phyloP scores from a whole-genome alignment of 1,140 invertebrate species.

The Littorina saxatilis region DNA sequence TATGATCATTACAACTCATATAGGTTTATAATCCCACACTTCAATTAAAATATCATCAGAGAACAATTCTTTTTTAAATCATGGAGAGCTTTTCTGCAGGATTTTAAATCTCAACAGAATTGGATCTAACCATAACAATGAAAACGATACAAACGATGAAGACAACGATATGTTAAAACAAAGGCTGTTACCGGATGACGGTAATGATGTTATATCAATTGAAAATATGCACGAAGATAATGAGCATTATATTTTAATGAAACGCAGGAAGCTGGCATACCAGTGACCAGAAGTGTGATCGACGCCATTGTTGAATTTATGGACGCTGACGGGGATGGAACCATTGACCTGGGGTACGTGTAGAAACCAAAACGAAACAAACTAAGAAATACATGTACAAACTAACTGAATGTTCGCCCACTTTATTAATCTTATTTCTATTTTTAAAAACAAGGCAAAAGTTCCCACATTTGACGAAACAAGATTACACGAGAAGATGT shows the following conservation, averaged over 20 bases:
- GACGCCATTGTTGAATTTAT: conserved; percentile 62
- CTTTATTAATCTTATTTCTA: background rate
- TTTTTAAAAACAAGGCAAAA: background rate
- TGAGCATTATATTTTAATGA: background rate
- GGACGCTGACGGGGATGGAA: conserved; percentile 59
- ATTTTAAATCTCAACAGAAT: too few species aligned
- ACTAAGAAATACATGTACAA: background rate
- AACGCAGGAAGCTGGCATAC: conserved; percentile 56
- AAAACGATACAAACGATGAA: background rate
- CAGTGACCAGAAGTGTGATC: conserved; percentile 53
- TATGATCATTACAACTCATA: too few species aligned
- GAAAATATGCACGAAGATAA: background rate
- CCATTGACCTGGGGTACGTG: conserved; percentile 57
- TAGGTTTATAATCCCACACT: too few species aligned
- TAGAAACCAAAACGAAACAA: background rate
- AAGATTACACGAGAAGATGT: background rate
- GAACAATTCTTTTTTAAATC: too few species aligned
- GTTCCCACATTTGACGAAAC: background rate
- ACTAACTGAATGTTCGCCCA: background rate
- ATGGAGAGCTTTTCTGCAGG: too few species aligned
- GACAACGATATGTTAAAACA: background rate
- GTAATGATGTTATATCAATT: background rate
- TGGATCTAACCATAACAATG: background rate
- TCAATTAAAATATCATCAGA: too few species aligned
- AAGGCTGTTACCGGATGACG: too few species aligned